phyloP scores from a whole-genome alignment of 2,797 vertebrate species.

The Poeciliopsis infans region DNA sequence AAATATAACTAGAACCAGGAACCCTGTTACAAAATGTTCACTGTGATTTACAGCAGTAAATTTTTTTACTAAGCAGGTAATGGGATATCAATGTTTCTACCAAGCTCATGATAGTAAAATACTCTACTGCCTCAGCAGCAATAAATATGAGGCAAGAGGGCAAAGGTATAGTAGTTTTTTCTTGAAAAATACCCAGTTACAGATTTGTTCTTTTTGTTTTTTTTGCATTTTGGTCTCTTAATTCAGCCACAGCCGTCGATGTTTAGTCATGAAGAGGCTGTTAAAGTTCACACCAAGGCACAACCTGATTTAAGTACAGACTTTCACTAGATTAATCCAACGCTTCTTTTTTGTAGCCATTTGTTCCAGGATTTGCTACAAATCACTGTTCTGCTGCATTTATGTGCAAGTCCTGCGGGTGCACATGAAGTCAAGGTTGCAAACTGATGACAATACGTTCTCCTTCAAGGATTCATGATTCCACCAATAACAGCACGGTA shows the following conservation, averaged over 20 bases:
- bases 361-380: not conserved
- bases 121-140: conserved; percentile 24
- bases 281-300: not conserved
- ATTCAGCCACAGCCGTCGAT: not conserved
- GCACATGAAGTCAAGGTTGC: not conserved
- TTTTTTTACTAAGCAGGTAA: conserved; percentile 49
- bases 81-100: conserved; percentile 58
- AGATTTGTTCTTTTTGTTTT: conserved; percentile 31
- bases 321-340: not conserved
- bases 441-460: not conserved
- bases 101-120: conserved; percentile 61
- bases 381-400: not conserved
- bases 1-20: conserved; percentile 43
- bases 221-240: conserved; percentile 37
- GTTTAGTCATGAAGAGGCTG: not conserved
- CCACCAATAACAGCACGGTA: not conserved
- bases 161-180: conserved; percentile 5
- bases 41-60: conserved; percentile 56
- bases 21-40: conserved; percentile 22
- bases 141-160: not conserved
- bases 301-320: not conserved
- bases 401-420: not conserved
- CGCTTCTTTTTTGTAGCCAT: not conserved
- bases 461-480: not conserved
- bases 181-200: not conserved